Percentiles rank a stretch among this genome's conserved stretches.
phyloP scores from a whole-genome alignment of 2,888 invertebrate genomes.

The Drosophila demipolita region DNA sequence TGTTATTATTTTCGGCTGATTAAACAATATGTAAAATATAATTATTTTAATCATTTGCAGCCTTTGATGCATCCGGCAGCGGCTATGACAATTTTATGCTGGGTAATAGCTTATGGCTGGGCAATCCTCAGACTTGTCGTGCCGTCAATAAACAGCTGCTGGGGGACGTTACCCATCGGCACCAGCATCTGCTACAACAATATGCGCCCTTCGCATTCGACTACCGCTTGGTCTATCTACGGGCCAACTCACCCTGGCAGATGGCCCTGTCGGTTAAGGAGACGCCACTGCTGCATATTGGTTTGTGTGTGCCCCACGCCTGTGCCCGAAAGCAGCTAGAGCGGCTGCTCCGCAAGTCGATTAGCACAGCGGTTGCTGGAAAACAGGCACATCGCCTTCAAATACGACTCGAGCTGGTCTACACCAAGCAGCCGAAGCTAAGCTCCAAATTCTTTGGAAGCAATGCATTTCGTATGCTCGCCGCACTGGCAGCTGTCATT shows the following conservation, averaged over 20 bases:
- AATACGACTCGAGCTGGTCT: constrained; percentile 32
- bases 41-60: constrained; percentile 18
- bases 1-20: not conserved
- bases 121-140: constrained; percentile 43
- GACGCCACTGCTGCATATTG: constrained; percentile 42
- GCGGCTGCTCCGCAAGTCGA: constrained; percentile 16
- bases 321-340: constrained; percentile 38
- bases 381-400: constrained; percentile 9
- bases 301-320: constrained; percentile 49
- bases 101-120: constrained; percentile 49
- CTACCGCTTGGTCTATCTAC: constrained; percentile 51
- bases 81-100: constrained; percentile 45
- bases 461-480: constrained; percentile 8
- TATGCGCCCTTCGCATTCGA: constrained; percentile 44
- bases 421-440: constrained; percentile 38
- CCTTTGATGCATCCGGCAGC: constrained; percentile 55
- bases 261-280: not conserved
- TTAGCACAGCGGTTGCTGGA: not conserved
- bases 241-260: constrained; percentile 35
- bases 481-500: not conserved
- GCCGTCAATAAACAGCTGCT: constrained; percentile 34
- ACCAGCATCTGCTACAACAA: constrained; percentile 12
- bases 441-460: constrained; percentile 8
- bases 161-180: constrained; percentile 2
- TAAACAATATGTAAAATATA: not conserved